Base-by-base conservation (phyloP, 92 coral and sea anemone species). In the Epizoanthus illoricatus region DNA sequence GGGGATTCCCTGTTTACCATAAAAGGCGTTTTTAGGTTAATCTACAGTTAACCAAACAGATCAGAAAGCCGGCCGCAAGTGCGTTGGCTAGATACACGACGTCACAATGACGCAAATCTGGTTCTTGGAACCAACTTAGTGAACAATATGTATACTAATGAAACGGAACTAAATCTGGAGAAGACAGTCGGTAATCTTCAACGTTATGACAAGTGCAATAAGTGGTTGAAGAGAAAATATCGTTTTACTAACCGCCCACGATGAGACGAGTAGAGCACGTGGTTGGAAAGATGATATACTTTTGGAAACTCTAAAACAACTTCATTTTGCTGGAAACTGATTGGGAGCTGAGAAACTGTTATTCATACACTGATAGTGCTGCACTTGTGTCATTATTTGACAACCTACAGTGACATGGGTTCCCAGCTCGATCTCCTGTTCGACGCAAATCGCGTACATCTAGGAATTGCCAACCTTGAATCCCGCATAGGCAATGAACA, bases 211-310 rank as follows among this genome's bases (percentile, higher is more conserved):
- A 33, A 11, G 71, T 66, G 18, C 11, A 20, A 24, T 41, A 11
- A 33, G 71, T 66, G 47, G 71, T 33, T 66, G 18, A 33, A 66
- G 71, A 66, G 71, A 66, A 49, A 49, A 49, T 43, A 49, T 49
- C 15, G 56, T 8, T 10, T 49, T 49, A 8, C 56, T 49, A 49
- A 49, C 11, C 56, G 56, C 56, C 56, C 15, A 7, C 5, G 49
- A 4, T 43, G 49, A 43, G 49, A 49, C 56, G 56, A 49, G 56
- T 7, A 49, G 13, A 49, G 56, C 56, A 49, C 56, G 56, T 49
- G 56, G 12, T 49, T 49, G 9, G 56, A 49, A 0, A 49, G 56
- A 41, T 33, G 7, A 9, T 66, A 66, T 66, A 66, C 33, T 3
- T 11, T 3, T 33, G 71, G 47, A 33, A 49, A 49, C 11, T 8